Evolutionary conservation across 2,888 invertebrate genomes (phyloP), one percentile per base, ranked within the genome.

Genomic region (Meganola albula): DNA sequence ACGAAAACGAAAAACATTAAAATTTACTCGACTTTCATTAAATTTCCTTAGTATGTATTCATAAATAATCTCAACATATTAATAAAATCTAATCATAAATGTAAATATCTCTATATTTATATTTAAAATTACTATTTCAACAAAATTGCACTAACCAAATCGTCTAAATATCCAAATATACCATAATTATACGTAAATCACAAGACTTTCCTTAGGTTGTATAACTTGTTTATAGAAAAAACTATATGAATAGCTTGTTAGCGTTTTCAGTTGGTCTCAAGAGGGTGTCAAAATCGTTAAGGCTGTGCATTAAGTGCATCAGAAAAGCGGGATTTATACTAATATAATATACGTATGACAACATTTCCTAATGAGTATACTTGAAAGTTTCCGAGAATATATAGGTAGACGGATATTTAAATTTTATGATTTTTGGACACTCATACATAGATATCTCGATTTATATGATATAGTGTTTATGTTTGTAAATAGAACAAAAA

Each of bases 181-280:
- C 61, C 63, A 65, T 73, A 73, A 72, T 72, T 74, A n/a, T n/a
- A 67, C 62, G 35, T 47, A 50, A 61, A 58, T 70, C 68, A 68
- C 74, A 73, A 73, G 64, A 49, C 59, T 67, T 74, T 66, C 65
- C 70, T 61, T 67, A 61, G 52, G 57, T 52, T 47, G 41, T 53
- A 51, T 72, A 74, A 74, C 67, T 71, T 54, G 66, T 68, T 75
- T 74, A 74, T 63, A 55, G 58, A 64, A 68, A 71, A 74, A 70
- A 66, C 58, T 68, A 55, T 66, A 67, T 76, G 75, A 78, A 78
- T 76, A 50, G 72, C 76, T 78, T 79, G 76, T 78, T 78, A 79
- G 70, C 65, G 64, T 71, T 74, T 74, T 65, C 63, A 74, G 68
- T 67, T 49, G 59, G 67, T 70, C 66, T 69, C 67, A 41, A 64